A percentile compares a stretch with the other conserved stretches of the same genome.
phyloP scores from a whole-genome alignment of 2,888 invertebrate genomes.

The Alitta virens region DNA sequence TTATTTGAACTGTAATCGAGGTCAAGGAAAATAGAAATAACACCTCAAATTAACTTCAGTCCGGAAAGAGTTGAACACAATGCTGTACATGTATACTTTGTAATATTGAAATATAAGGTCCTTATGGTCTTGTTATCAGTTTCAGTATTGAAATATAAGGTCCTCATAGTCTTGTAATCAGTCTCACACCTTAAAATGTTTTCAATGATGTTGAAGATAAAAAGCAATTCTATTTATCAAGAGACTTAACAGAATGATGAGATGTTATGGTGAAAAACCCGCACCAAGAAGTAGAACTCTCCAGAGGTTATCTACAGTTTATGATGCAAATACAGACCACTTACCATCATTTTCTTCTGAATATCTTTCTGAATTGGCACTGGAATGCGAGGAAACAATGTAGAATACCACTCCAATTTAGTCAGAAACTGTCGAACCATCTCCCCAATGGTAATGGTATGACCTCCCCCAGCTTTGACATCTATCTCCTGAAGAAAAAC shows the following conservation, averaged over 20 bases:
- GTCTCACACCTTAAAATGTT: too few relatives aligned
- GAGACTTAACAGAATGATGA: neutral
- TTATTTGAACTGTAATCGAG: too few relatives aligned
- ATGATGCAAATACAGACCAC: neutral
- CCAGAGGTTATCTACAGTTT: neutral
- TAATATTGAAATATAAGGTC: too few relatives aligned
- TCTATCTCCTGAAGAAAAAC: slow-evolving; percentile 74
- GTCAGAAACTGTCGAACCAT: slow-evolving; percentile 88
- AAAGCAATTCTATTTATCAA: neutral
- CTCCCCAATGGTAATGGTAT: slow-evolving; percentile 86
- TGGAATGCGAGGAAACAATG: slow-evolving; percentile 96
- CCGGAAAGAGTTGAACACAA: too few relatives aligned
- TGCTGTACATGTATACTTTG: too few relatives aligned
- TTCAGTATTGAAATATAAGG: too few relatives aligned
- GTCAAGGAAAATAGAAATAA: too few relatives aligned
- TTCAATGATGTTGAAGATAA: neutral
- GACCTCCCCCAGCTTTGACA: slow-evolving; percentile 96
- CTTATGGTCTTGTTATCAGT: too few relatives aligned
- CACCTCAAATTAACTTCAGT: too few relatives aligned
- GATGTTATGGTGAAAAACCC: too few relatives aligned
- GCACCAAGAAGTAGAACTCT: neutral
- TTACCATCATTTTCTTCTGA: slow-evolving; percentile 1
- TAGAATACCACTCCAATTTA: slow-evolving; percentile 98
- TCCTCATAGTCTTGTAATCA: too few relatives aligned
- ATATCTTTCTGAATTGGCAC: slow-evolving; percentile 79